Evolutionary conservation across 2,888 invertebrate genomes (phyloP).

Genomic region (Microdon myrmicae): DNA sequence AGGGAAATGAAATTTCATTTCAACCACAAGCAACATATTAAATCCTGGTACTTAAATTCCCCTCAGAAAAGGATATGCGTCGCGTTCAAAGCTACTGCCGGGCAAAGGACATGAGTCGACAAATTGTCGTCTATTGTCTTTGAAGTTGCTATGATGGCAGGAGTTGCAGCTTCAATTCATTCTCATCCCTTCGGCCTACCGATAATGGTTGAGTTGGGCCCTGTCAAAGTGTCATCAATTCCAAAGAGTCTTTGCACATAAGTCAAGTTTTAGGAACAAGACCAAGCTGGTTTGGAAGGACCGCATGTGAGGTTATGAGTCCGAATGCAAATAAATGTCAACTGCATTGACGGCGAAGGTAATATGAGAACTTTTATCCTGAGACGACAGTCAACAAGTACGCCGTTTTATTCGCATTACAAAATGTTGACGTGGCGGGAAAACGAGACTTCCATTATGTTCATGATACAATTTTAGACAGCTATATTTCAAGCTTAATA

Average conservation of each 20-base stretch:
- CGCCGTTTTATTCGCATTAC: too few relatives aligned
- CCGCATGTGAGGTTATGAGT: slow-evolving; percentile 18
- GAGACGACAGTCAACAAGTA: too few relatives aligned
- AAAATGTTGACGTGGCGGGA: too few relatives aligned
- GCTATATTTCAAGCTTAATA: too few relatives aligned
- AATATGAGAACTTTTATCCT: too few relatives aligned
- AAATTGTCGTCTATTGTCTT: slow-evolving; percentile 52
- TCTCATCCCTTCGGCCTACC: too few relatives aligned
- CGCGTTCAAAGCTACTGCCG: background rate
- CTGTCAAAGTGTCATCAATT: too few relatives aligned
- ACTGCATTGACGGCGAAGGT: slow-evolving; percentile 32
- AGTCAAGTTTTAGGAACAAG: slow-evolving; percentile 15
- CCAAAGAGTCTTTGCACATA: slow-evolving; percentile 36
- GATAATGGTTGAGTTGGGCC: too few relatives aligned
- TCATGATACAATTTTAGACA: too few relatives aligned
- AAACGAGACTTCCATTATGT: too few relatives aligned
- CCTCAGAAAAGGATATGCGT: slow-evolving; percentile 34
- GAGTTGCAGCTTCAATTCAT: slow-evolving; percentile 46
- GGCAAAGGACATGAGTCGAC: slow-evolving; percentile 45
- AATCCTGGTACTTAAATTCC: slow-evolving; percentile 51
- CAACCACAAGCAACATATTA: slow-evolving; percentile 50
- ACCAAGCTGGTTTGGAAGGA: slow-evolving; percentile 1
- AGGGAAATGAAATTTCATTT: slow-evolving; percentile 51
- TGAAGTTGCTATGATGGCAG: slow-evolving; percentile 45
- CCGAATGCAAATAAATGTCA: slow-evolving; percentile 46